Percentiles rank a stretch among this genome's conserved stretches.
phyloP scores from a whole-genome alignment of 2,113 vertebrate species.

The Zapornia atra region DNA sequence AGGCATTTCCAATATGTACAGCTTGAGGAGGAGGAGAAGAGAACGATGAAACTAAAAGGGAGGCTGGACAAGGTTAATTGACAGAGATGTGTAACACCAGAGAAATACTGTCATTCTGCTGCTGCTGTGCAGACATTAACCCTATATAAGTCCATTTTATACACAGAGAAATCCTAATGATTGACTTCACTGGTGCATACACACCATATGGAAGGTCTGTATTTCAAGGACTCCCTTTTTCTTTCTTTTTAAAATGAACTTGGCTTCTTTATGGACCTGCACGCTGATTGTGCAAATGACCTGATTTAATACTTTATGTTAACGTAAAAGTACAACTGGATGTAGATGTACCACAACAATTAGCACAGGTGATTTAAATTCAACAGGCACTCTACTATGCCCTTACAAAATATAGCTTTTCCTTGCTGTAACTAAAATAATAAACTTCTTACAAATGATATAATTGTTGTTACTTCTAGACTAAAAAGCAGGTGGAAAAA shows the following conservation, averaged over 20 bases:
- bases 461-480: not conserved
- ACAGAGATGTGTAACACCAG: not conserved
- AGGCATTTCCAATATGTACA: not conserved
- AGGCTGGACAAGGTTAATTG: not conserved
- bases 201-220: not conserved
- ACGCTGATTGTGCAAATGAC: not conserved
- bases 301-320: not conserved
- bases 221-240: not conserved
- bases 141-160: not conserved
- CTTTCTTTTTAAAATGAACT: not conserved
- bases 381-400: not conserved
- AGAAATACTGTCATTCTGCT: not conserved
- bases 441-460: constrained; percentile 1
- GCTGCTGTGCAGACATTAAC: not conserved
- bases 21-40: not conserved
- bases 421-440: constrained; percentile 13
- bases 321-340: not conserved
- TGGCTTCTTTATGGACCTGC: not conserved
- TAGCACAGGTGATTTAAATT: not conserved
- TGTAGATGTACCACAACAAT: not conserved
- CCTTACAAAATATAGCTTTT: not conserved
- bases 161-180: not conserved
- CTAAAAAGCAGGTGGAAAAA: not conserved
- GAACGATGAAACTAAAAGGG: not conserved
- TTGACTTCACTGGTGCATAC: not conserved